Percentiles rank a stretch among this genome's conserved stretches.
phyloP scores from a whole-genome alignment of 2,797 vertebrate species.

The Buceros bicornis region DNA sequence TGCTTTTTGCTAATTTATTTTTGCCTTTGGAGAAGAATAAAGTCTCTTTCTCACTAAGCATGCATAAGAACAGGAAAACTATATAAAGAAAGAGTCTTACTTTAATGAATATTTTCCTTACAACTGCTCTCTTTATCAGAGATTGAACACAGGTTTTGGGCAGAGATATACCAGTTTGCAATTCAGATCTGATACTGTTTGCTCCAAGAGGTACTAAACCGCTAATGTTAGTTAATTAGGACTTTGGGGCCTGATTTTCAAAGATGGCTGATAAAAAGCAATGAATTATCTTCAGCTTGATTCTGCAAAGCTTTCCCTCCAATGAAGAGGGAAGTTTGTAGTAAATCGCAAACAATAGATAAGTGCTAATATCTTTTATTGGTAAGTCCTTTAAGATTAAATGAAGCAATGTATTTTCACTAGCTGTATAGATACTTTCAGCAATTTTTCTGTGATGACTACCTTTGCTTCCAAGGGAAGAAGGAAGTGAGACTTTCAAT shows the following conservation, averaged over 20 bases:
- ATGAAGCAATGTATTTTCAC: background rate
- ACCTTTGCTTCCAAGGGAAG: background rate
- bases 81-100: background rate
- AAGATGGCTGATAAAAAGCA: slow-evolving; percentile 65
- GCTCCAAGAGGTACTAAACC: slow-evolving; percentile 12
- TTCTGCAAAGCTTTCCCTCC: slow-evolving; percentile 37
- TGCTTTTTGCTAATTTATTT: background rate
- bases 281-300: slow-evolving; percentile 57
- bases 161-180: slow-evolving; percentile 47
- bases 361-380: background rate
- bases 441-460: background rate
- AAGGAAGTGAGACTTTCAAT: background rate
- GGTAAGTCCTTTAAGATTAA: background rate
- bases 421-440: background rate
- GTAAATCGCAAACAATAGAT: background rate
- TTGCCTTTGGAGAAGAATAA: background rate
- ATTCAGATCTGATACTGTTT: slow-evolving; percentile 63
- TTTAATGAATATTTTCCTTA: slow-evolving; percentile 65
- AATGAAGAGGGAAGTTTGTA: background rate
- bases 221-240: slow-evolving; percentile 65
- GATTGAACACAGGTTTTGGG: slow-evolving; percentile 38
- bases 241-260: slow-evolving; percentile 59
- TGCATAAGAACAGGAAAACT: background rate
- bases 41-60: slow-evolving; percentile 2
- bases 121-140: slow-evolving; percentile 43